Evolutionary conservation across 2,888 invertebrate genomes (phyloP).

Genomic region (Acrobasis repandana): DNA sequence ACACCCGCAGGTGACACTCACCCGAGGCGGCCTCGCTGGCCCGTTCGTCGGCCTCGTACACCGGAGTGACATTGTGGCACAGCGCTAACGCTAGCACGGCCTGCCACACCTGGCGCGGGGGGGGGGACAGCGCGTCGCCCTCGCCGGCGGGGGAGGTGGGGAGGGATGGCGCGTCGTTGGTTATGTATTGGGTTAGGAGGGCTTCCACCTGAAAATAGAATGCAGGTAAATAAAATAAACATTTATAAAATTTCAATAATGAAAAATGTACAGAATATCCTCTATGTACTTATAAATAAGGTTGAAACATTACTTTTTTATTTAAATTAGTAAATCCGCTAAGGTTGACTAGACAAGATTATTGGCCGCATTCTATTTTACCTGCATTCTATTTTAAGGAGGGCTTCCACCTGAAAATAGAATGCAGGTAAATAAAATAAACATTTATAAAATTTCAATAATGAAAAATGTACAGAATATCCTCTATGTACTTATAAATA

Average conservation of each 20-base stretch:
- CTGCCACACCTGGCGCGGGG: conserved; percentile 88
- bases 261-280: too few relatives aligned
- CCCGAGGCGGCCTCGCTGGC: conserved; percentile 67
- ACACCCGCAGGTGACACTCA: conserved; percentile 29
- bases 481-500: too few relatives aligned
- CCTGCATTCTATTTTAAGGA: too few relatives aligned
- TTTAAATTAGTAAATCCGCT: too few relatives aligned
- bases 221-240: too few relatives aligned
- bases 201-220: conserved; percentile 61
- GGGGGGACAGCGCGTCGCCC: conserved; percentile 37
- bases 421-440: background rate
- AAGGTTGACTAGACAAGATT: too few relatives aligned
- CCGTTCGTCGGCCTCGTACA: conserved; percentile 85
- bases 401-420: conserved; percentile 62
- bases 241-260: too few relatives aligned
- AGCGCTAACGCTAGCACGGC: conserved; percentile 97
- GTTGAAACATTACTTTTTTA: too few relatives aligned
- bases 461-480: too few relatives aligned
- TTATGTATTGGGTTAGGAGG: conserved; percentile 70
- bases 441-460: too few relatives aligned
- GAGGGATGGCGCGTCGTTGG: conserved; percentile 62
- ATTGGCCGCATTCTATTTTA: too few relatives aligned
- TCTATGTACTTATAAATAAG: too few relatives aligned
- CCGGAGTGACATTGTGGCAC: conserved; percentile 99
- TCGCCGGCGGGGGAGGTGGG: conserved; percentile 79